A percentile compares a stretch with the other conserved stretches of the same genome.
These are phyloP conservation scores for Eristalis tenax DNA, from an alignment of 2,888 invertebrate species.

Conservation along the genomic window DNA sequence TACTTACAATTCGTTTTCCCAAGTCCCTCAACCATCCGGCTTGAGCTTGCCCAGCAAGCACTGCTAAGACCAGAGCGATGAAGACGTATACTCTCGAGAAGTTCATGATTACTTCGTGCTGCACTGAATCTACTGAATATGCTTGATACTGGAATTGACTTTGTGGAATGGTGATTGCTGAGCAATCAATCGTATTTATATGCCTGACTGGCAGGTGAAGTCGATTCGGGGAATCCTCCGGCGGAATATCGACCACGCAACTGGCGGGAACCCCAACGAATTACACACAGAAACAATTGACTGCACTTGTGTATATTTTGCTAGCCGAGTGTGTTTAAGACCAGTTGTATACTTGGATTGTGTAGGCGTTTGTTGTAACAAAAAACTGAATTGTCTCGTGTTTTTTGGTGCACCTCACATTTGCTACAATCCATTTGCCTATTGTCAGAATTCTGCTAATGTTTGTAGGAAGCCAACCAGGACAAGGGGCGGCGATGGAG, in stretches of 20 bases:
- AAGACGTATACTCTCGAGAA: constrained; percentile 74
- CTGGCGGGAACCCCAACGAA: no score
- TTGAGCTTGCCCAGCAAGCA: constrained; percentile 72
- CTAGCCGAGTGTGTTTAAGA: no score
- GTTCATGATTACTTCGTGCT: constrained; percentile 61
- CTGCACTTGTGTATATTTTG: no score
- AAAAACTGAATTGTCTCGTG: no score
- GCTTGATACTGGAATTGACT: neutral
- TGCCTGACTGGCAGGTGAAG: neutral
- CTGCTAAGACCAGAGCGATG: constrained; percentile 74
- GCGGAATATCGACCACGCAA: no score
- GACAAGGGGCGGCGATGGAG: no score
- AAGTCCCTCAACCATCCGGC: constrained; percentile 59
- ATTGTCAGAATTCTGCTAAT: no score
- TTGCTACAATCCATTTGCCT: no score
- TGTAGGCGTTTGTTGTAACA: no score
- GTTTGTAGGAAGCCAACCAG: no score
- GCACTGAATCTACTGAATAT: neutral
- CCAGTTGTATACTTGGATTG: neutral
- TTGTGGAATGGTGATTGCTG: neutral
- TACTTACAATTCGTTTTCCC: constrained; percentile 32
- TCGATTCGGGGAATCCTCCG: neutral
- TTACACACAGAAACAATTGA: neutral
- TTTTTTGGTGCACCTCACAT: neutral
- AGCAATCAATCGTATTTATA: neutral